Evolutionary conservation across 2,888 invertebrate genomes (phyloP), one percentile per base, ranked within the genome.

Genomic region (Philereme transversata): DNA sequence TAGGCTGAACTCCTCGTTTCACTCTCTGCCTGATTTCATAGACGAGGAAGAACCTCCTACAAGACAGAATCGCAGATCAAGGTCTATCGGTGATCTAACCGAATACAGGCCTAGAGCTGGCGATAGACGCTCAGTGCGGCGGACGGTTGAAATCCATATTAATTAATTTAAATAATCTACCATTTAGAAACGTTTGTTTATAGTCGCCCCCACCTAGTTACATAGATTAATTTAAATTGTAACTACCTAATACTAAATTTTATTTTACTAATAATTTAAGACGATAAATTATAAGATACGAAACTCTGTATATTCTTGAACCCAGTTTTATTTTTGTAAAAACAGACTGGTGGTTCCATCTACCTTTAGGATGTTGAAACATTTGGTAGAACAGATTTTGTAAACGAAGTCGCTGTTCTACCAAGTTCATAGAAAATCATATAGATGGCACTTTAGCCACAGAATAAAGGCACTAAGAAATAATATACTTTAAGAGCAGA

Each of bases 1-100:
- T 6, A 93, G 95, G 60, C 76, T 96, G 52, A 94, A 94, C 67
- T 83, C 94, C 2, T 95, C 95, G 0, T 94, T 93, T 69, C 94
- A 94, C 69, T 94, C 94, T 0, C 69, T 93, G 10, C 92, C 93
- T 48, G 92, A 92, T 65, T 88, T 92, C 33, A 77, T 93, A 0
- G 89, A 90, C 11, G 84, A 82, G 40, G 84, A 86, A 3, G 87
- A 88, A n/a, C 68, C 80, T 67, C 63, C 78, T 1, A 64, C 61
- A 33, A 79, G 79, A 8, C 72, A 76, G 7, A 77, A 86, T 62
- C 81, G 92, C 1, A 81, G 93, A 57, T 92, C 92, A 0, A 86
- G 91, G 60, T 93, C 93, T 4, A 90, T 92, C 57, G 92, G 91
- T 43, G 92, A 93, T 70, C 73, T 93, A 6, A 87, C 85, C 11